Evolutionary conservation across 2,888 invertebrate genomes (phyloP), one percentile per base, ranked within the genome.

Genomic region (Apodemia hepburni): DNA sequence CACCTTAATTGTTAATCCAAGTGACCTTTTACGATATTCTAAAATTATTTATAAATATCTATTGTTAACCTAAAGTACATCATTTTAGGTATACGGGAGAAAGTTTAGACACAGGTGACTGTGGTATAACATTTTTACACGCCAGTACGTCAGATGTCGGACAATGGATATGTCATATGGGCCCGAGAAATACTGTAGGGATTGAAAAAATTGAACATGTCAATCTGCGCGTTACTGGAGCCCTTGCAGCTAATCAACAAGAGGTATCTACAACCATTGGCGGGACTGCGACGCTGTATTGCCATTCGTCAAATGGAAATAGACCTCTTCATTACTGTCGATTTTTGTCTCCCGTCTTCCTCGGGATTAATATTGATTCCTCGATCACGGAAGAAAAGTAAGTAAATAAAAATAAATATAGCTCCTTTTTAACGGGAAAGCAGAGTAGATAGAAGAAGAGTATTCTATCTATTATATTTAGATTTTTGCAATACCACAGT

Each of bases 131-230:
- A 0, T 85, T 92, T 65, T 67, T 71, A 0, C 75, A 80, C 3
- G 83, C 81, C 0, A 70, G 72, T 2, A 64, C 65, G 9, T 71
- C 75, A 1, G 89, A 92, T 45, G 75, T 74, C 2, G 92, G 92
- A 0, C 66, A 68, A 27, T 93, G 92, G 92, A 80, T 77, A 1
- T 92, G 92, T 64, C 89, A 92, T 65, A 91, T 92, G 87, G 92
- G 92, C 0, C 81, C 82, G 0, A 73, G 73, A 17, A 71, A 78
- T 9, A 70, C 73, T 38, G 63, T 81, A 6, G 88, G 88, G 0
- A 54, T 87, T 0, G 93, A 92, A 74, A 8, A 80, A 0, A 82
- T 77, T 0, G 81, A 86, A 12, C 59, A 66, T 18, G 71, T 92
- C 1, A 63, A 72, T 12, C 84, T 92, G 0, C 74, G 87, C 65